These are phyloP conservation scores for Spodoptera litura DNA, from an alignment of 1,140 invertebrate genomes.

Conservation along the genomic window DNA sequence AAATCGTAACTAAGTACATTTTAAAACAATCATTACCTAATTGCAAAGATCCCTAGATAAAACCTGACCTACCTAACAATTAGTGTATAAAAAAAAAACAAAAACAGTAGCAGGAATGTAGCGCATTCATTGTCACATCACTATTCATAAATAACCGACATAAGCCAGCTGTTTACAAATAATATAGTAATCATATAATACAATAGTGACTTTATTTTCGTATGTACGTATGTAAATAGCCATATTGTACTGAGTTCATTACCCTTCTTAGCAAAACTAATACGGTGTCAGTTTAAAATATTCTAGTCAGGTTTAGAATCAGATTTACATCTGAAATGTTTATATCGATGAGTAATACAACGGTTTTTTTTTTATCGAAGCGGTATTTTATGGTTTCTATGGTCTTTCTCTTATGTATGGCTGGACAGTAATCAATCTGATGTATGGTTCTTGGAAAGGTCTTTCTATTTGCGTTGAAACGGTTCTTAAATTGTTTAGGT, in stretches of 20 bases:
- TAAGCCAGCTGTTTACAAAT: constrained; percentile 48
- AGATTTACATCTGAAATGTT: constrained; percentile 36
- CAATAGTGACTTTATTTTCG: constrained; percentile 54
- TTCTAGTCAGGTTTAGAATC: constrained; percentile 48
- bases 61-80: constrained; percentile 1
- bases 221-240: constrained; percentile 57
- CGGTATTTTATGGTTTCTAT: constrained; percentile 15
- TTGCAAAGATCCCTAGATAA: neutral
- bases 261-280: constrained; percentile 59
- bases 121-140: constrained; percentile 24
- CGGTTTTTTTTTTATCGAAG: neutral
- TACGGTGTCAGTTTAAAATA: constrained; percentile 39
- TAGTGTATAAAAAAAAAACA: constrained; percentile 26
- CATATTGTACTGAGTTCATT: constrained; percentile 68
- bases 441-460: neutral
- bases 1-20: too few relatives aligned
- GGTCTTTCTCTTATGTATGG: neutral
- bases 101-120: constrained; percentile 27
- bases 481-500: neutral
- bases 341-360: constrained; percentile 30
- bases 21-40: neutral
- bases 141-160: constrained; percentile 29
- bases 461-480: neutral
- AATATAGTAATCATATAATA: constrained; percentile 50
- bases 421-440: neutral